Conservation (phyloP, 2,113 vertebrate genomes). For the Otis tarda region DNA sequence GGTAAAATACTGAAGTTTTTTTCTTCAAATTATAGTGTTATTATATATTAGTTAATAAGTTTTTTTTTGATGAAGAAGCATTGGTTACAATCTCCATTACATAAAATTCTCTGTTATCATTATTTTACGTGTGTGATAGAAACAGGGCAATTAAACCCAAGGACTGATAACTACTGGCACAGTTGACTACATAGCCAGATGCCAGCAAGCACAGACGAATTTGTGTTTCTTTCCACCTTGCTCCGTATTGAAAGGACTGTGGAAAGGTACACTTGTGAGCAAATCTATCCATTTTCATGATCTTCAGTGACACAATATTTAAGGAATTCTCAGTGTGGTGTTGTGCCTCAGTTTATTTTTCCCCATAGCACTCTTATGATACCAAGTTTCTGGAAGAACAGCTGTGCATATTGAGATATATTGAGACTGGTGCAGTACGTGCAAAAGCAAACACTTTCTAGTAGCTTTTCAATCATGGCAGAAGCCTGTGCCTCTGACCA, state of each 20-base stretch:
- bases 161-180: background rate
- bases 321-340: background rate
- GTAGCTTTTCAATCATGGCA: background rate
- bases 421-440: background rate
- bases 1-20: background rate
- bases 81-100: constrained; percentile 24
- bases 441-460: background rate
- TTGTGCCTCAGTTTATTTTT: background rate
- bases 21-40: constrained; percentile 13
- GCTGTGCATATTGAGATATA: background rate
- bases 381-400: background rate
- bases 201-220: background rate
- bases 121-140: constrained; percentile 43
- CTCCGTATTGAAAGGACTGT: accelerated
- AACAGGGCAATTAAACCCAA: background rate
- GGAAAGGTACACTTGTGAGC: background rate
- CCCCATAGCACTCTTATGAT: accelerated
- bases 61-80: constrained; percentile 13
- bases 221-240: background rate
- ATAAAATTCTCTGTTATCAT: constrained; percentile 51
- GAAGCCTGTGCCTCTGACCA: background rate
- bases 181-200: background rate
- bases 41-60: constrained; percentile 24
- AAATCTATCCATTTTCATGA: background rate
- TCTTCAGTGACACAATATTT: accelerated